phyloP scores from a whole-genome alignment of 2,888 invertebrate species.

The Trichopoda pennipes region DNA sequence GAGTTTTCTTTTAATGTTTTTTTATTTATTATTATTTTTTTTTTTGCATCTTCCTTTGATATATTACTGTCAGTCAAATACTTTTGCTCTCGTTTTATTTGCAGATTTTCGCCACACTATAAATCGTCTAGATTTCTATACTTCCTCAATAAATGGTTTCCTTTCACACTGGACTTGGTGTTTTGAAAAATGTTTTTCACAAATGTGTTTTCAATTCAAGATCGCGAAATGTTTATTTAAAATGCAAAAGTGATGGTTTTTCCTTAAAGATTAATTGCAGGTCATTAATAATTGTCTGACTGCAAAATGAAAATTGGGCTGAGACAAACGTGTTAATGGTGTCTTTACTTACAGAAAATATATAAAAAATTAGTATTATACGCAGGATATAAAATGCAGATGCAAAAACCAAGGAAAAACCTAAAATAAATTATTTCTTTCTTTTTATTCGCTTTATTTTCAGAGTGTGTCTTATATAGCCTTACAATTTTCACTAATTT shows the following conservation, averaged over 20 bases:
- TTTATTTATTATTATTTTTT: conserved; percentile 16
- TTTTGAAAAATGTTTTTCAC: conserved; percentile 59
- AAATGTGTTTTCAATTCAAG: conserved; percentile 44
- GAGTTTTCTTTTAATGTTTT: conserved; percentile 23
- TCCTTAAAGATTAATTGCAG: conserved; percentile 51
- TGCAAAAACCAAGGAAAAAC: neutral
- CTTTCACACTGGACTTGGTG: conserved; percentile 24
- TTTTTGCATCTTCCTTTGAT: conserved; percentile 12
- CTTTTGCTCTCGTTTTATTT: conserved; percentile 32
- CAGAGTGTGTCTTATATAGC: too few relatives aligned
- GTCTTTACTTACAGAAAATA: neutral
- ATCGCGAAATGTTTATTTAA: conserved; percentile 27
- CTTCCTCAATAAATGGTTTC: neutral
- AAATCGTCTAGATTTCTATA: neutral
- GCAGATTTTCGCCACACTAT: neutral
- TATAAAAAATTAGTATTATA: neutral
- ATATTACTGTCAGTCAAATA: conserved; percentile 52
- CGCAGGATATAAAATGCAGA: neutral
- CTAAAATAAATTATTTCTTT: neutral
- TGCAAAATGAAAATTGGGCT: neutral
- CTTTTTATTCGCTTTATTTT: too few relatives aligned
- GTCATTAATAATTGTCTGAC: conserved; percentile 32
- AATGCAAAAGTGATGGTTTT: neutral
- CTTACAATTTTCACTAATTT: neutral
- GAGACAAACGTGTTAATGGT: neutral